Conservation (phyloP, 2,113 vertebrate species). For the Phalacrocorax brasilianus region DNA sequence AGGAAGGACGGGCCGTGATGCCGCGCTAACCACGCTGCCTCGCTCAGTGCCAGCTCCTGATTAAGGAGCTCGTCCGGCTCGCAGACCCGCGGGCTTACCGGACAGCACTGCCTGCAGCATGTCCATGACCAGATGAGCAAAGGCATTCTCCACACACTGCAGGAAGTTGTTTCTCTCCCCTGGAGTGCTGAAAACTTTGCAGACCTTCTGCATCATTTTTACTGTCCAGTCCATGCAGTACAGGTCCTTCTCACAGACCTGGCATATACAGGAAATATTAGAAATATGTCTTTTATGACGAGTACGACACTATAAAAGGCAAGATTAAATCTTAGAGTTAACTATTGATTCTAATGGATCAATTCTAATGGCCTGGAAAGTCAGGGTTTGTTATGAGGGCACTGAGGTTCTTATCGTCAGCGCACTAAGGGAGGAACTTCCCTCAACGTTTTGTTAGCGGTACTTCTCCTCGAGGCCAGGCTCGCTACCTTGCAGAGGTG, state of each 20-base stretch:
- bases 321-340: not conserved
- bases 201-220: conserved; percentile 85
- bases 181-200: conserved; percentile 71
- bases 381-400: not conserved
- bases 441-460: not conserved
- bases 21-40: rapidly evolving
- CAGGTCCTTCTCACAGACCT: conserved; percentile 92
- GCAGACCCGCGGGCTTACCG: conserved; percentile 59
- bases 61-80: not conserved
- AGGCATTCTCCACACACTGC: conserved; percentile 81
- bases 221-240: conserved; percentile 90
- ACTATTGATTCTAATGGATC: rapidly evolving
- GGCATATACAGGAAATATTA: not conserved
- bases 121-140: conserved; percentile 80
- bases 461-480: not conserved
- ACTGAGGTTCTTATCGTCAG: too few species aligned
- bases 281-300: rapidly evolving
- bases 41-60: rapidly evolving
- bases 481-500: not conserved
- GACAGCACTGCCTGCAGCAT: conserved; percentile 73
- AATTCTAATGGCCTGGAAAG: not conserved
- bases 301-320: not conserved
- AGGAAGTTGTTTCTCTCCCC: conserved; percentile 80
- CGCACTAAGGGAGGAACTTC: rapidly evolving
- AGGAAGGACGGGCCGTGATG: not conserved